phyloP scores from a whole-genome alignment of 2,888 invertebrate species.

The Corbicula japonica region DNA sequence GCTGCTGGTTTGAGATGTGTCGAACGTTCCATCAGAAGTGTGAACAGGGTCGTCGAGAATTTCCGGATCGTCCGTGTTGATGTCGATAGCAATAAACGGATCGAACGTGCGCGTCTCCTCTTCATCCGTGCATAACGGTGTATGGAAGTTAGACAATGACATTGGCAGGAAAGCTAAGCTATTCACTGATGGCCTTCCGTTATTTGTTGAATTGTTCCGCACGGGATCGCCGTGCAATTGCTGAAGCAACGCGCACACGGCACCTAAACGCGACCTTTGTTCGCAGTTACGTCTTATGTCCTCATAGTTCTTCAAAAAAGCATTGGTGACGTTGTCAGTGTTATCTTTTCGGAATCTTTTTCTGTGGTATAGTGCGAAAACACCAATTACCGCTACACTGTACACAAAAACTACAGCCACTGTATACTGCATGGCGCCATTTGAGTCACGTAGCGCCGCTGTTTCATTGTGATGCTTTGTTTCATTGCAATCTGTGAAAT shows the following conservation, averaged over 20 bases:
- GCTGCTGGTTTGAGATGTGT: too few species aligned
- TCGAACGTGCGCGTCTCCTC: too few species aligned
- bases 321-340: slow-evolving; percentile 68
- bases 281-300: slow-evolving; percentile 59
- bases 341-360: slow-evolving; percentile 56
- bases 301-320: slow-evolving; percentile 71
- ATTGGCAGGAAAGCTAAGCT: slow-evolving; percentile 49
- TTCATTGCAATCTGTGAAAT: slow-evolving; percentile 31
- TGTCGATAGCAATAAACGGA: too few species aligned
- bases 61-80: too few species aligned
- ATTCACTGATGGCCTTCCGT: slow-evolving; percentile 12
- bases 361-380: slow-evolving; percentile 71
- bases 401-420: slow-evolving; percentile 76
- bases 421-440: slow-evolving; percentile 76
- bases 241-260: slow-evolving; percentile 42
- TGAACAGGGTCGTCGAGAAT: too few species aligned
- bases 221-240: slow-evolving; percentile 37
- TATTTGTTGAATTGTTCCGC: not conserved
- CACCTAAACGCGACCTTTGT: slow-evolving; percentile 59
- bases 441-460: slow-evolving; percentile 9
- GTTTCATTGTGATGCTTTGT: slow-evolving; percentile 2
- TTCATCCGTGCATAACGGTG: too few species aligned
- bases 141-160: slow-evolving; percentile 40
- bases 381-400: slow-evolving; percentile 75
- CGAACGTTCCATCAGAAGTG: too few species aligned